These are phyloP conservation scores for Arenaria interpres DNA, from an alignment of 2,113 vertebrate genomes.

Conservation along the genomic window DNA sequence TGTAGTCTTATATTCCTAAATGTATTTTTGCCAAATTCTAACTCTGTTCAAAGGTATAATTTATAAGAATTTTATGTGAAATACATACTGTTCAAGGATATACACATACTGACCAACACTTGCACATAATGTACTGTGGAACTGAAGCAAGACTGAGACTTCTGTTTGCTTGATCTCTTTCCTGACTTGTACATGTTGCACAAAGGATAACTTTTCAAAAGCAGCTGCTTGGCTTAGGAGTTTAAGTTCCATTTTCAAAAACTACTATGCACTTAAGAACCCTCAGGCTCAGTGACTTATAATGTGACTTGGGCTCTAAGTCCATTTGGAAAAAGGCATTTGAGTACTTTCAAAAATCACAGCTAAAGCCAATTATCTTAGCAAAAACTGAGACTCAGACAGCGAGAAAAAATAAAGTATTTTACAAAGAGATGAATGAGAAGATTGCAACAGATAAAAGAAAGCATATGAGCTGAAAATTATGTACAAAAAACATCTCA, in stretches of 20 bases:
- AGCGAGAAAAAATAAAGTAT: background rate
- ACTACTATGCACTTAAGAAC: background rate
- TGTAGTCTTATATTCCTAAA: background rate
- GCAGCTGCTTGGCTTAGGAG: background rate
- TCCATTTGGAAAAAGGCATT: background rate
- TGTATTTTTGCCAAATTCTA: background rate
- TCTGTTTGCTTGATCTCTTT: background rate
- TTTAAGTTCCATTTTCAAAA: background rate
- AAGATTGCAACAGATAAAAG: background rate
- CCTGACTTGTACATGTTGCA: background rate
- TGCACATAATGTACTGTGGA: background rate
- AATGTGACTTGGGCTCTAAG: background rate
- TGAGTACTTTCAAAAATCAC: background rate
- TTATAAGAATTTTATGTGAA: background rate
- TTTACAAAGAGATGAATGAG: background rate
- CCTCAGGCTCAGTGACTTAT: background rate
- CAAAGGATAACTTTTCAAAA: background rate
- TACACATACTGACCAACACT: background rate
- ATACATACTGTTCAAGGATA: background rate
- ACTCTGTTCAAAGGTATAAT: background rate
- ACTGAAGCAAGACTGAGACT: background rate
- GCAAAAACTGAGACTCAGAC: background rate
- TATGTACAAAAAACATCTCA: background rate
- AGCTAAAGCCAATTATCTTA: background rate
- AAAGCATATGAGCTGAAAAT: background rate